Conservation (phyloP, 2,113 vertebrate species). For the Oreochromis aureus region DNA sequence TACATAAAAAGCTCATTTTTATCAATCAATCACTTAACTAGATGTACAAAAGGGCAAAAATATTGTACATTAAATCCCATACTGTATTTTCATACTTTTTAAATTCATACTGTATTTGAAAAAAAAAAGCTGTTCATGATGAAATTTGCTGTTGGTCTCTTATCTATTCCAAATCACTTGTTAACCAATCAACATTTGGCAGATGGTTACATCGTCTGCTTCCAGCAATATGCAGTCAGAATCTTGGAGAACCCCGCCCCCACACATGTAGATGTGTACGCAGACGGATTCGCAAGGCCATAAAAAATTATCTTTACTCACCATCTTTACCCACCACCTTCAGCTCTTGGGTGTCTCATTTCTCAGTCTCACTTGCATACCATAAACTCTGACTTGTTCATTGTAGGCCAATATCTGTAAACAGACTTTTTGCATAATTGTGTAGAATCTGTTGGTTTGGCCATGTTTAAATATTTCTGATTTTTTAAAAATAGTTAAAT, state of each 20-base stretch:
- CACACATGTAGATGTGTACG: background rate
- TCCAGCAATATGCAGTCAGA: background rate
- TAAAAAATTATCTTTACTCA: background rate
- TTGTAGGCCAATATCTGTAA: background rate
- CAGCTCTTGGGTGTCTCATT: background rate
- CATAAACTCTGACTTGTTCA: background rate
- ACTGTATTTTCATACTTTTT: background rate
- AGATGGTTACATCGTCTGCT: background rate
- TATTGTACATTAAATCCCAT: background rate
- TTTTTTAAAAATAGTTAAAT: background rate
- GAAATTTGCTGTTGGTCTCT: background rate
- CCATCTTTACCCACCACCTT: background rate
- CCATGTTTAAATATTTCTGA: background rate
- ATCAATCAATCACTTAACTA: background rate
- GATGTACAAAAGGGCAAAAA: background rate
- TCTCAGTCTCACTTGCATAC: background rate
- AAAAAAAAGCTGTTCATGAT: background rate
- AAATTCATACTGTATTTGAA: background rate
- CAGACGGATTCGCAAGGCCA: background rate
- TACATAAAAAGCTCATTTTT: background rate
- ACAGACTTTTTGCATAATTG: background rate
- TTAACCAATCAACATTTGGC: background rate
- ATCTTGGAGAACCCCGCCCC: background rate
- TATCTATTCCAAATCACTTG: background rate
- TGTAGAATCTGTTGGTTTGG: background rate